Conservation (phyloP, 2,888 invertebrate genomes). For the Patella pellucida region DNA sequence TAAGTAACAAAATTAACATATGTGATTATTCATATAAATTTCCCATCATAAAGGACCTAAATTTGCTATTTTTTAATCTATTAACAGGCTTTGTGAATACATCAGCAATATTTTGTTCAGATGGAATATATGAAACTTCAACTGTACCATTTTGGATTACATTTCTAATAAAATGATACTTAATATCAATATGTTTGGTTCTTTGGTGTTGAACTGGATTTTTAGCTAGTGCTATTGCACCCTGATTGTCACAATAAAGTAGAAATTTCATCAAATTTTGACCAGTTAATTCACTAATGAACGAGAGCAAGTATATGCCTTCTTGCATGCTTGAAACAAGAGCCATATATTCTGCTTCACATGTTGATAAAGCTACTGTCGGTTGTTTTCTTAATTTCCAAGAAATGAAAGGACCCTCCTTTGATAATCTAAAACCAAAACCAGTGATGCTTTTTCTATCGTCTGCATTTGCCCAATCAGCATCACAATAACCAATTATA, state of each 20-base stretch:
- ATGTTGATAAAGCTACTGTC: conserved; percentile 28
- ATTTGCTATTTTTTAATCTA: no score
- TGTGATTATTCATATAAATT: no score
- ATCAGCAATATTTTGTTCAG: no score
- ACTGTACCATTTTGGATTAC: background rate
- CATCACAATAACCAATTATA: background rate
- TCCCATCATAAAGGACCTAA: no score
- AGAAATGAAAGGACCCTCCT: background rate
- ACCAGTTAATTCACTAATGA: background rate
- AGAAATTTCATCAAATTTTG: background rate
- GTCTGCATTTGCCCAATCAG: background rate
- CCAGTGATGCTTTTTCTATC: conserved; percentile 27
- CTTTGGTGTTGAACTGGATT: conserved; percentile 25
- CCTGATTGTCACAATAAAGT: conserved; percentile 37
- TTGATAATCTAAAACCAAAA: background rate
- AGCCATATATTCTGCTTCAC: conserved; percentile 36
- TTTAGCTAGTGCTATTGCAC: conserved; percentile 31
- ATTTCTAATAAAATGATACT: background rate
- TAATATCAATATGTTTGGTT: background rate
- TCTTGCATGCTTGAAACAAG: background rate
- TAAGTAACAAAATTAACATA: no score
- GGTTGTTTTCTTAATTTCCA: conserved; percentile 16
- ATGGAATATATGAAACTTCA: background rate
- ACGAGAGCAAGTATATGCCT: background rate
- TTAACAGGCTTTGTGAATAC: no score